Evolutionary conservation across 1,140 invertebrate genomes (phyloP), one percentile per base, ranked within the genome.

Genomic region (Diploscapter pachys): DNA sequence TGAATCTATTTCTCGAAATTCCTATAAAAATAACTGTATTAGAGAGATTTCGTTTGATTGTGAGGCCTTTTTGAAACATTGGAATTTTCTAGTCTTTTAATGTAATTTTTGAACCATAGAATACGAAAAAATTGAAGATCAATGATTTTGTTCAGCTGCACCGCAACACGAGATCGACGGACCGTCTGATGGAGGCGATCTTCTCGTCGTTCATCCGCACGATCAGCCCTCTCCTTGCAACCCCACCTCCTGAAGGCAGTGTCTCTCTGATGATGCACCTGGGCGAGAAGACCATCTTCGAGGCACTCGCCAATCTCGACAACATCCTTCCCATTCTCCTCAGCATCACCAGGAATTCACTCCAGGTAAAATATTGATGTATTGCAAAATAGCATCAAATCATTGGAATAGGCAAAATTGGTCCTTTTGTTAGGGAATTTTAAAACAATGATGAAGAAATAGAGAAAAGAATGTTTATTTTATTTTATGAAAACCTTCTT

Each of bases 121-220:
- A 31, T 31, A 31, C 31, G 31, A 31, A 68, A 52, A 5, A 52
- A 68, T 48, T 6, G 9, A 1, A 11, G 1, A 31, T 31, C 31
- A 31, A 31, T 31, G 13, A 8, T 65, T 8, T 2, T 52, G 48
- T 68, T 54, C 51, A 68, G 66, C 51, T 54, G 11, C 51, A 53
- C 5, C 8, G 52, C 66, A 52, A 55, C 66, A 50, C 52, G 66
- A 5, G 50, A 68, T 31, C 31, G 31, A 31, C 31, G 31, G 31
- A 31, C 11, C 66, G 51, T 6, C 9, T 68, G 51, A 68, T 68
- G 66, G 52, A 54, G 6, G 66, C 66, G n/a, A 55, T 68, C 49
- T 13, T 9, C 48, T n/a, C 5, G 49, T 6, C 57, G 49, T 68
- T 68, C 66, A 9, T 55, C 11, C 66, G 48, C 52, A 55, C 66